Percentiles rank a stretch among this genome's conserved stretches.
Conservation (phyloP, 2,888 invertebrate species). For the Hedychridium roseum region DNA sequence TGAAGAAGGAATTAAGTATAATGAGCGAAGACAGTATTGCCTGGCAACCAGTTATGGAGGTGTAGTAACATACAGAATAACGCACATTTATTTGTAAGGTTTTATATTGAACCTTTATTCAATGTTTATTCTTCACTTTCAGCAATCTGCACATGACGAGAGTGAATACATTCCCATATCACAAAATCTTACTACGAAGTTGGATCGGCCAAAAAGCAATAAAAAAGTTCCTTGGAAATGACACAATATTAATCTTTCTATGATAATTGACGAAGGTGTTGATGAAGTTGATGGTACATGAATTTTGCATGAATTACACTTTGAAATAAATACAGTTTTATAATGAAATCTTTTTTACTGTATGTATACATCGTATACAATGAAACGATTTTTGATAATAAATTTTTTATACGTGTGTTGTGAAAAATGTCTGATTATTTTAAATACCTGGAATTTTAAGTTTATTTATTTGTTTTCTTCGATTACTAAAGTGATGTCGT, state of each 20-base stretch:
- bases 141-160: conserved; percentile 48
- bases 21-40: conserved; percentile 51
- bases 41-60: conserved; percentile 53
- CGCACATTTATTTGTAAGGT: too few species aligned
- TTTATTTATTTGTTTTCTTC: conserved; percentile 19
- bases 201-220: conserved; percentile 46
- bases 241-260: conserved; percentile 26
- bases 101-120: conserved; percentile 1
- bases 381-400: too few species aligned
- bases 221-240: conserved; percentile 62
- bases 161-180: conserved; percentile 50
- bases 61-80: too few species aligned
- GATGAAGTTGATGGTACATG: conserved; percentile 47
- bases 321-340: too few species aligned
- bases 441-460: neutral
- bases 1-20: conserved; percentile 50
- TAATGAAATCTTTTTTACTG: too few species aligned
- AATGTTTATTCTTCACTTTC: conserved; percentile 5
- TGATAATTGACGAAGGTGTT: conserved; percentile 31
- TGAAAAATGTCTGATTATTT: conserved; percentile 1
- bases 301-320: too few species aligned
- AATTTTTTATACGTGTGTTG: too few species aligned
- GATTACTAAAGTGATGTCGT: too few species aligned
- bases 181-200: conserved; percentile 43
- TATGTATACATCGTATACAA: too few species aligned